These are phyloP conservation scores for Clupea harengus DNA, from an alignment of 2,113 vertebrate genomes.

Conservation along the genomic window DNA sequence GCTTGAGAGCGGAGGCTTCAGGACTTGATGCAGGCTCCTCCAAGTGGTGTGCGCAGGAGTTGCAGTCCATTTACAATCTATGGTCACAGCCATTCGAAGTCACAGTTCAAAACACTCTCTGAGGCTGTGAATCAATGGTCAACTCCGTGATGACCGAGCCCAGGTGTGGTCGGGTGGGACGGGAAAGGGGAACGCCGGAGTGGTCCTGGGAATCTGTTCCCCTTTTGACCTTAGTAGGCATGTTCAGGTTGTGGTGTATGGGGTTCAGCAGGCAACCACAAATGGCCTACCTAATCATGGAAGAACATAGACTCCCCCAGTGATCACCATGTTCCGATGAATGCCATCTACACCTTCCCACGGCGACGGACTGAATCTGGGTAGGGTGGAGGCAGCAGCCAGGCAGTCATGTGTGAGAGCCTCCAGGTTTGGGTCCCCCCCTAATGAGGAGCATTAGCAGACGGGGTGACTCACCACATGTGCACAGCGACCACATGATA, in stretches of 20 bases:
- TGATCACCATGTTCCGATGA: background rate
- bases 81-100: background rate
- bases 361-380: background rate
- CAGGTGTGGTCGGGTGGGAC: background rate
- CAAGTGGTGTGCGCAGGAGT: constrained; percentile 42
- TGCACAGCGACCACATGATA: constrained; percentile 44
- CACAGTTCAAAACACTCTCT: background rate
- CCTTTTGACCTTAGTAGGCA: background rate
- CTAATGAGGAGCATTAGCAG: constrained; percentile 53
- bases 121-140: background rate
- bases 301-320: background rate
- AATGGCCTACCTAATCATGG: background rate
- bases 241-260: background rate
- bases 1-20: constrained; percentile 39
- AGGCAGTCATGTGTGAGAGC: background rate
- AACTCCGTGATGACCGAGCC: background rate
- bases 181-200: background rate
- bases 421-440: background rate
- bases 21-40: constrained; percentile 25
- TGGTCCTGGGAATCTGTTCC: background rate
- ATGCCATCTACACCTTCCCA: background rate
- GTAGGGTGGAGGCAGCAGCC: background rate
- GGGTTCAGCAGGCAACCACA: background rate
- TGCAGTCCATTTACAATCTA: background rate
- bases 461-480: constrained; percentile 46